phyloP scores from a whole-genome alignment of 2,797 vertebrate species.

The Poecilia wingei region DNA sequence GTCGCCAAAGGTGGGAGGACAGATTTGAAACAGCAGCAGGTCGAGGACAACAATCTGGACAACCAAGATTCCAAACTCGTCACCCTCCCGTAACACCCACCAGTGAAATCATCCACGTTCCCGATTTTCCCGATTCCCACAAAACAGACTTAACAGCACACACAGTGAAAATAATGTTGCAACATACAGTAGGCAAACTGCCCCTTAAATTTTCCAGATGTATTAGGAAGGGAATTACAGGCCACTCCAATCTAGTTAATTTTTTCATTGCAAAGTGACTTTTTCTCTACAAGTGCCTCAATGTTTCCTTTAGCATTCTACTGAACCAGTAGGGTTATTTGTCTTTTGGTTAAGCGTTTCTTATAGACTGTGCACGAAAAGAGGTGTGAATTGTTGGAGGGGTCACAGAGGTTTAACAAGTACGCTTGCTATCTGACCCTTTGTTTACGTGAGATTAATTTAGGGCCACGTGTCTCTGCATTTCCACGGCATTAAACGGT shows the following conservation, averaged over 20 bases:
- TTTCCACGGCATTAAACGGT: constrained; percentile 65
- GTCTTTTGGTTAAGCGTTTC: constrained; percentile 46
- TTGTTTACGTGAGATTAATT: constrained; percentile 54
- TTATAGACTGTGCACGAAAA: constrained; percentile 47
- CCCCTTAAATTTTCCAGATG: constrained; percentile 55
- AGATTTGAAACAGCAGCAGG: constrained; percentile 66
- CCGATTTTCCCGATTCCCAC: constrained; percentile 62
- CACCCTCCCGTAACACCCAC: constrained; percentile 69
- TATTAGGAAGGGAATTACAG: constrained; percentile 67
- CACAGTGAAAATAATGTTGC: constrained; percentile 53
- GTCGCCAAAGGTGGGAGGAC: constrained; percentile 74
- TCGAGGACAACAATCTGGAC: constrained; percentile 53
- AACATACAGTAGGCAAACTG: constrained; percentile 39
- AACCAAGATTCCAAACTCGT: constrained; percentile 69
- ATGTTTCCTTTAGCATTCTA: constrained; percentile 58
- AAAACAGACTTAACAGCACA: constrained; percentile 56
- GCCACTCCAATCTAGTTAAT: constrained; percentile 52
- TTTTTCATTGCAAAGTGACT: constrained; percentile 59
- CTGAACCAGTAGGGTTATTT: constrained; percentile 32
- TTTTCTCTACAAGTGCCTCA: constrained; percentile 71
- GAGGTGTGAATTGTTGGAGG: constrained; percentile 43
- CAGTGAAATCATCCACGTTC: constrained; percentile 52
- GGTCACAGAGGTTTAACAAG: constrained; percentile 52
- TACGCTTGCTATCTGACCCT: constrained; percentile 69
- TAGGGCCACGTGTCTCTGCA: constrained; percentile 53